A percentile compares a stretch with the other conserved stretches of the same genome.
Conservation (phyloP, 2,888 invertebrate genomes). For the Magallana nippona region DNA sequence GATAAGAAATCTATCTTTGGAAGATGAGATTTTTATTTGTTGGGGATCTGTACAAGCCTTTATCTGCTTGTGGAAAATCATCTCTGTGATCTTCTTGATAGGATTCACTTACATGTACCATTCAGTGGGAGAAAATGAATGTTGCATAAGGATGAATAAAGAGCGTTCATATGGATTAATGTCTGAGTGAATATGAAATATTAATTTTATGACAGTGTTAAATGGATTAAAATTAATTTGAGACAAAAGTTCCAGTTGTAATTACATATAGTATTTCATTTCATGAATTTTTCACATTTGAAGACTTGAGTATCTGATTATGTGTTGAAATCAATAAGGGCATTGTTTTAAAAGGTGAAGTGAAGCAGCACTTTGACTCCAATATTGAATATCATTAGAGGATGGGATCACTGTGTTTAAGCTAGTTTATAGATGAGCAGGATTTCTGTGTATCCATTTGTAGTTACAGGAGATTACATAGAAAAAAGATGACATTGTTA, state of each 20-base stretch:
- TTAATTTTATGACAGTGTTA: background rate
- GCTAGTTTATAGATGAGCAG: background rate
- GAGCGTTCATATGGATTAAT: too few species aligned
- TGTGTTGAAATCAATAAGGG: constrained; percentile 13
- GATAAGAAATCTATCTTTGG: background rate
- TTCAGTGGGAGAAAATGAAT: background rate
- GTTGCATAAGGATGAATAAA: background rate
- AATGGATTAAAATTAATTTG: background rate
- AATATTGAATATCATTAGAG: background rate
- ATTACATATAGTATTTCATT: background rate
- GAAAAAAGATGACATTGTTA: too few species aligned
- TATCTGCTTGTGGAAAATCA: background rate
- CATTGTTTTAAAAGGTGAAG: background rate
- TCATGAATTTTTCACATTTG: constrained; percentile 17
- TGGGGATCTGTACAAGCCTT: background rate
- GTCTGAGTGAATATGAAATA: background rate
- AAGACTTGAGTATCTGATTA: background rate
- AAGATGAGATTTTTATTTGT: constrained; percentile 17
- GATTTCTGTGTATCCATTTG: background rate
- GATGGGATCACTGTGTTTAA: background rate
- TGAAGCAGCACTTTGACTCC: background rate
- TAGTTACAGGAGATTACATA: too few species aligned
- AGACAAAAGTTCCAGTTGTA: background rate
- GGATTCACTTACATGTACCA: background rate
- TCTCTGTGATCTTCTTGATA: background rate